phyloP scores from a whole-genome alignment of 2,888 invertebrate species.

The Troglohyphantes excavatus region DNA sequence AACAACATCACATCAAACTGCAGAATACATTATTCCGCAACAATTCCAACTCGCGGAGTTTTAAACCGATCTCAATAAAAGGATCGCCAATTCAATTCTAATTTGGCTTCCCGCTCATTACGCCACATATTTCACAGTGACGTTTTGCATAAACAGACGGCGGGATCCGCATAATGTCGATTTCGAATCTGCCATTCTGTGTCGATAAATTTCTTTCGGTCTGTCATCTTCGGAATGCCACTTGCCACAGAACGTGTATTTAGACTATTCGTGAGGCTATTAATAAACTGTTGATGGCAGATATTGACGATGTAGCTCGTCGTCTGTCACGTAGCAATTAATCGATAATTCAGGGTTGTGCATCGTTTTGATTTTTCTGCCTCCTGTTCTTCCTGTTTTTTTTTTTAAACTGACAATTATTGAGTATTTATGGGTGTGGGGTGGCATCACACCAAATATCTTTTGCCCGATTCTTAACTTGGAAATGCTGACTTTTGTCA shows the following conservation, averaged over 20 bases:
- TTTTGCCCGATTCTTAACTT: neutral
- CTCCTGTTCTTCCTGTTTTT: neutral
- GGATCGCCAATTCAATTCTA: neutral
- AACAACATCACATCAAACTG: too few relatives aligned
- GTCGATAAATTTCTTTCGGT: slow-evolving; percentile 41
- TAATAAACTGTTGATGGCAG: slow-evolving; percentile 21
- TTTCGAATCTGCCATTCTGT: slow-evolving; percentile 25
- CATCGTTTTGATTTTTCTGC: neutral
- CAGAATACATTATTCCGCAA: too few relatives aligned
- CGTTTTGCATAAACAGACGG: slow-evolving; percentile 7
- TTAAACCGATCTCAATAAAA: neutral
- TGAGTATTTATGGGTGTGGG: slow-evolving; percentile 5
- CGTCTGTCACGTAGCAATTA: slow-evolving; percentile 44
- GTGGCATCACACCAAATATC: neutral
- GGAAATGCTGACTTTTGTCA: too few relatives aligned
- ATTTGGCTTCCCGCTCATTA: neutral
- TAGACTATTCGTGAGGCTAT: slow-evolving; percentile 24
- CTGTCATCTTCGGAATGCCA: slow-evolving; percentile 36
- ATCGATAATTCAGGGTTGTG: slow-evolving; percentile 39
- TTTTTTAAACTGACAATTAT: slow-evolving; percentile 5
- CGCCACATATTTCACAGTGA: slow-evolving; percentile 13
- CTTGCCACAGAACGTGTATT: slow-evolving; percentile 26
- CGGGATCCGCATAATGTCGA: neutral
- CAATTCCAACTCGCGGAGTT: neutral
- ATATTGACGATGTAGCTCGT: slow-evolving; percentile 45